Conservation (phyloP, 2,797 vertebrate genomes). For the Fratercula arctica region DNA sequence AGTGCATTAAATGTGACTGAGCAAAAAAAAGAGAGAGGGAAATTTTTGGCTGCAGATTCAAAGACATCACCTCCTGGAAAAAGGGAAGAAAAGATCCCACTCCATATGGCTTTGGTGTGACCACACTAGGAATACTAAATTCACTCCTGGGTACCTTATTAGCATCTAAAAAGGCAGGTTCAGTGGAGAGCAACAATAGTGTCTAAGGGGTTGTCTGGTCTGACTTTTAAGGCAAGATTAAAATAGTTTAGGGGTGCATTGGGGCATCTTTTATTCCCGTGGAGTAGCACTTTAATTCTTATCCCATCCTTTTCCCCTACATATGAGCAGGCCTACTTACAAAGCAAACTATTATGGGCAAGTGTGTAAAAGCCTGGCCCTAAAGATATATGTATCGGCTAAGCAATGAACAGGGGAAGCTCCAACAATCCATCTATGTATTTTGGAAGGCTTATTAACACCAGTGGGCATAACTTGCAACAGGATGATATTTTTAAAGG, state of each 20-base stretch:
- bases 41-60: constrained; percentile 60
- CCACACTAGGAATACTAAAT: constrained; percentile 64
- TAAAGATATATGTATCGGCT: neutral
- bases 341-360: constrained; percentile 13
- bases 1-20: constrained; percentile 38
- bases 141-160: constrained; percentile 60
- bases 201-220: constrained; percentile 51
- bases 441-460: neutral
- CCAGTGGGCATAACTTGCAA: neutral
- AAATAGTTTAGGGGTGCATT: constrained; percentile 54
- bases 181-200: constrained; percentile 54
- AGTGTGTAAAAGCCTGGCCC: constrained; percentile 1
- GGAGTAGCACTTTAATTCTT: constrained; percentile 23
- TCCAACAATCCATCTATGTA: neutral
- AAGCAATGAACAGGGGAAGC: neutral
- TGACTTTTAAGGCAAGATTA: constrained; percentile 62
- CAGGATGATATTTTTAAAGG: neutral
- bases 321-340: constrained; percentile 18
- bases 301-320: neutral
- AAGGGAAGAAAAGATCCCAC: constrained; percentile 55
- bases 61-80: constrained; percentile 54
- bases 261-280: constrained; percentile 42
- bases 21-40: constrained; percentile 7
- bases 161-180: constrained; percentile 67
- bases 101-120: constrained; percentile 61